Conservation (phyloP, 2,888 invertebrate genomes). For the Synergus umbraculus region DNA sequence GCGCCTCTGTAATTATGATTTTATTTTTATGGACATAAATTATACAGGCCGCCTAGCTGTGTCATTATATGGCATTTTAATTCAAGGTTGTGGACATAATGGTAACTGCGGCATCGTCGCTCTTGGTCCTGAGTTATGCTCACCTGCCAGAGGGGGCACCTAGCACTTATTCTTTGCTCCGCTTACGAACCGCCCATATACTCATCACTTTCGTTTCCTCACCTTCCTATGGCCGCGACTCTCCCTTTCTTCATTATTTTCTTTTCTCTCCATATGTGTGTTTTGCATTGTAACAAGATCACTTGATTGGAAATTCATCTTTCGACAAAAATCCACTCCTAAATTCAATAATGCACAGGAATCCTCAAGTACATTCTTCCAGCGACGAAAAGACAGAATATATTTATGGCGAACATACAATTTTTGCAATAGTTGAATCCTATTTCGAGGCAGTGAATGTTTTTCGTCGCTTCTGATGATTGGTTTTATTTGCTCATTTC, state of each 20-base stretch:
- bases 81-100: slow-evolving; percentile 76
- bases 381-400: background rate
- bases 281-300: slow-evolving; percentile 17
- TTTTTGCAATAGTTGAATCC: slow-evolving; percentile 9
- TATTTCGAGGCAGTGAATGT: background rate
- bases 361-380: background rate
- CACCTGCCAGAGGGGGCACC: slow-evolving; percentile 61
- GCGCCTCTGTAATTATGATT: slow-evolving; percentile 76
- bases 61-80: slow-evolving; percentile 77
- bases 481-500: slow-evolving; percentile 6
- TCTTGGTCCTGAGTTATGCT: slow-evolving; percentile 57
- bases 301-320: background rate
- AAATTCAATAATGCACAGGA: background rate
- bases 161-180: slow-evolving; percentile 23
- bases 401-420: background rate
- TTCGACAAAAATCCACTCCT: background rate
- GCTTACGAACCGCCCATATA: slow-evolving; percentile 33
- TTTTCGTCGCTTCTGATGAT: background rate
- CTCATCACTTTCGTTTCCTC: slow-evolving; percentile 43
- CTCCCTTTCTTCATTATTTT: background rate
- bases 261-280: background rate
- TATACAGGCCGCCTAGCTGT: slow-evolving; percentile 73
- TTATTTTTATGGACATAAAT: slow-evolving; percentile 77
- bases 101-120: slow-evolving; percentile 64
- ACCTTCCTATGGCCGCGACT: slow-evolving; percentile 26